phyloP scores from a whole-genome alignment of 2,888 invertebrate genomes.

The Cremastinae sp. region DNA sequence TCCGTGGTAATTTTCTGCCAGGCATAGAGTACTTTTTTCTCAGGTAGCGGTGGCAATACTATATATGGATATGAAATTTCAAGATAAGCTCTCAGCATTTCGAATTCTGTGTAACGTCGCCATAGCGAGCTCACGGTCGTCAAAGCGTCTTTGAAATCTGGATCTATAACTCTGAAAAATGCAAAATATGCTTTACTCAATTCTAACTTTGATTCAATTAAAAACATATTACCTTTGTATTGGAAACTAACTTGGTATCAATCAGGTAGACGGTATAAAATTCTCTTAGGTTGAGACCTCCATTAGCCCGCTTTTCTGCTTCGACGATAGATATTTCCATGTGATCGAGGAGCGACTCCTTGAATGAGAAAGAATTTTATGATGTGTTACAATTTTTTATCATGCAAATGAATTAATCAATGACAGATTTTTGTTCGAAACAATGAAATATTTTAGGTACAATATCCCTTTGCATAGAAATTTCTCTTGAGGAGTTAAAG shows the following conservation, averaged over 20 bases:
- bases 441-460: too few relatives aligned
- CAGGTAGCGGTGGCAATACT: slow-evolving; percentile 90
- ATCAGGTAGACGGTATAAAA: slow-evolving; percentile 90
- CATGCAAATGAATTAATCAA: slow-evolving; percentile 2
- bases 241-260: slow-evolving; percentile 86
- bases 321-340: slow-evolving; percentile 89
- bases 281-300: slow-evolving; percentile 87
- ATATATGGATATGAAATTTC: slow-evolving; percentile 90
- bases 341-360: slow-evolving; percentile 86
- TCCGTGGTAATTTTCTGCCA: slow-evolving; percentile 90
- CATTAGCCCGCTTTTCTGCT: slow-evolving; percentile 89
- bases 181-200: slow-evolving; percentile 44
- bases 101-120: slow-evolving; percentile 92
- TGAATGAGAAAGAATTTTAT: slow-evolving; percentile 65
- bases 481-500: too few relatives aligned
- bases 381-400: not conserved
- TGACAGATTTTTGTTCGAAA: not conserved
- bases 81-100: slow-evolving; percentile 88
- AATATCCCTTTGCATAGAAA: too few relatives aligned
- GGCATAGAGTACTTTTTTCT: slow-evolving; percentile 88
- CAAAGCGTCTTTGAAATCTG: slow-evolving; percentile 83
- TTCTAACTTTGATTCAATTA: not conserved
- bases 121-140: slow-evolving; percentile 86
- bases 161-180: slow-evolving; percentile 84
- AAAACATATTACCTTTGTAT: not conserved